A percentile compares a stretch with the other conserved stretches of the same genome.
Evolutionary conservation across 2,888 invertebrate species (phyloP).

Genomic region (Agrochola circellaris): DNA sequence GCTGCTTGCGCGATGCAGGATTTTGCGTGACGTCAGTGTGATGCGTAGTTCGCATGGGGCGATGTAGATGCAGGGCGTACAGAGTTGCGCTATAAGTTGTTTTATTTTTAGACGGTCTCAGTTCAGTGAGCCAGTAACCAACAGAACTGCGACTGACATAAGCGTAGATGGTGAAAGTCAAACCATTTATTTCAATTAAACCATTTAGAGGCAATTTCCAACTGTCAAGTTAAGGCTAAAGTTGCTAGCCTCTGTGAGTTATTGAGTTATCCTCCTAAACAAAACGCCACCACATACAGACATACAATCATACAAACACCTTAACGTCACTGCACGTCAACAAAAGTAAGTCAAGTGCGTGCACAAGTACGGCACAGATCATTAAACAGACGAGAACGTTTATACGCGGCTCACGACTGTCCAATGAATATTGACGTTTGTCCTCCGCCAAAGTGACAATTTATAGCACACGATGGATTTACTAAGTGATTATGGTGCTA

Average conservation of each 20-base stretch:
- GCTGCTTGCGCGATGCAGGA: no score
- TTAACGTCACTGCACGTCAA: conserved; percentile 8
- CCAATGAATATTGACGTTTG: conserved; percentile 71
- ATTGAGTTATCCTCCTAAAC: background rate
- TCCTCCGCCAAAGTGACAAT: conserved; percentile 71
- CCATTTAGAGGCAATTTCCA: no score
- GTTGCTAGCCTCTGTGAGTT: background rate
- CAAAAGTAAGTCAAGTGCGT: conserved; percentile 66
- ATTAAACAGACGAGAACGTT: conserved; percentile 68
- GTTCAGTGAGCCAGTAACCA: background rate
- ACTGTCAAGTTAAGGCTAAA: background rate
- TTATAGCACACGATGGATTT: conserved; percentile 70
- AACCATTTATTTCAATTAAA: background rate
- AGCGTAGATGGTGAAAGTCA: background rate
- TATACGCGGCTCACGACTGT: conserved; percentile 67
- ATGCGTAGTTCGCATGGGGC: no score
- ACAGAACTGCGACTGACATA: background rate
- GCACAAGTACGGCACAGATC: conserved; percentile 61
- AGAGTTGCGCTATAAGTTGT: background rate
- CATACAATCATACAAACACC: background rate
- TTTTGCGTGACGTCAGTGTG: no score
- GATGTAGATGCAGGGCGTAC: no score
- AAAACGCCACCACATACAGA: background rate
- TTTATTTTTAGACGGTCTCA: background rate
- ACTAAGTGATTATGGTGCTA: conserved; percentile 49